Percentiles rank a stretch among this genome's conserved stretches.
Conservation (phyloP, 2,888 invertebrate genomes). For the Tolmerus cingulatus region DNA sequence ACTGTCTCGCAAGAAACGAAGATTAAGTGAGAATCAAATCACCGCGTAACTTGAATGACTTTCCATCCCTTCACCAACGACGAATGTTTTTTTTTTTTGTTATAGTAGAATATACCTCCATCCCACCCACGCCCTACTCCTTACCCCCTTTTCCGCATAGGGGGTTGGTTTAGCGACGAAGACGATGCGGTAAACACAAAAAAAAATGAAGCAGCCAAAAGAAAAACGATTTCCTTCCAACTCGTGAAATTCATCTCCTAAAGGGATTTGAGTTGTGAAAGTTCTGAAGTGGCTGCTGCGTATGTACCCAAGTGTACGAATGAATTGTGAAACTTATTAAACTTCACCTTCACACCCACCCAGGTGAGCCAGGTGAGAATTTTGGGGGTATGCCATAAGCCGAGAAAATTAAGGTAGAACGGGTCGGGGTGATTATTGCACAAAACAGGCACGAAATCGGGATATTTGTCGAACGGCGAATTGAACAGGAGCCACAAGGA, state of each 20-base stretch:
- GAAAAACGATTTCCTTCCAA: slow-evolving; percentile 18
- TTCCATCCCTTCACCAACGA: slow-evolving; percentile 4
- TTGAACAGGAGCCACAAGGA: background rate
- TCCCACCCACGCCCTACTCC: background rate
- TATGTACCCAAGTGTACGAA: slow-evolving; percentile 22
- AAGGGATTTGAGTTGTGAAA: slow-evolving; percentile 18
- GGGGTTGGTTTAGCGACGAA: background rate
- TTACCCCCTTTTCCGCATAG: background rate
- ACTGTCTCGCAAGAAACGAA: slow-evolving; percentile 26
- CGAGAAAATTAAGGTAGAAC: background rate
- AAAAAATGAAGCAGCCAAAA: background rate
- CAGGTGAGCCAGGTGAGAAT: background rate
- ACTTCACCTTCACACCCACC: background rate
- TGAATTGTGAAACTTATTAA: slow-evolving; percentile 36
- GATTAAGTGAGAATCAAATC: slow-evolving; percentile 37
- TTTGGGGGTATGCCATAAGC: background rate
- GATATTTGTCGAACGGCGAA: slow-evolving; percentile 1
- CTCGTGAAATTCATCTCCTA: slow-evolving; percentile 9
- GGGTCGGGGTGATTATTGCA: background rate
- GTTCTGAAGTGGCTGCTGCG: slow-evolving; percentile 15
- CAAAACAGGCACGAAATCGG: slow-evolving; percentile 1
- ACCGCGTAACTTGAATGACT: slow-evolving; percentile 29
- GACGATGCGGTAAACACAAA: background rate
- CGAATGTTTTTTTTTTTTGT: background rate
- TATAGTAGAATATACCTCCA: background rate